A percentile compares a stretch with the other conserved stretches of the same genome.
Conservation (phyloP, 2,888 invertebrate species). For the Sarcophaga caerulescens region DNA sequence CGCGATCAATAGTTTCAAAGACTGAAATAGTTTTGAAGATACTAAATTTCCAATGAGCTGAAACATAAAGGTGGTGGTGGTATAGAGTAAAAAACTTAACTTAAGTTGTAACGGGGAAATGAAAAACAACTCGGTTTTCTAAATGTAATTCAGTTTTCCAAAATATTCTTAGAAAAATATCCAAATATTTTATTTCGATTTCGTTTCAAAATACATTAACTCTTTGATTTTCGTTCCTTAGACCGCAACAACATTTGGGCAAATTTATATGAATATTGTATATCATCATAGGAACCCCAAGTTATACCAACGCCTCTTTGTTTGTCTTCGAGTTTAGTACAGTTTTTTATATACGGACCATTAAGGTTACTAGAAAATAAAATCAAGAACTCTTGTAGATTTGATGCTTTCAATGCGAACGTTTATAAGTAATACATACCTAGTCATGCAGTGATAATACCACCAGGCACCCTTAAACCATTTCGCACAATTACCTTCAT, state of each 20-base stretch:
- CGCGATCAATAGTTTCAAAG: too few species aligned
- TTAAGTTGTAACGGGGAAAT: too few species aligned
- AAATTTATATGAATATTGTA: conserved; percentile 37
- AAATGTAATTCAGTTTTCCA: too few species aligned
- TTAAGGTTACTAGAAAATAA: conserved; percentile 43
- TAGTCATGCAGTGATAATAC: conserved; percentile 55
- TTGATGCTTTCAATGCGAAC: not conserved
- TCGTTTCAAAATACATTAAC: too few species aligned
- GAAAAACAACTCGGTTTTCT: too few species aligned
- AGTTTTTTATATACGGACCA: conserved; percentile 32
- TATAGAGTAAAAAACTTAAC: too few species aligned
- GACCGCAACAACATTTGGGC: conserved; percentile 47
- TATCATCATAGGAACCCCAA: conserved; percentile 51
- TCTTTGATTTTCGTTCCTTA: not conserved
- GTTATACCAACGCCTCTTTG: conserved; percentile 55
- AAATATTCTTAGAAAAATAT: too few species aligned
- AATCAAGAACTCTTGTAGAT: not conserved
- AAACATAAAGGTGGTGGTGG: too few species aligned
- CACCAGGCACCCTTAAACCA: conserved; percentile 63
- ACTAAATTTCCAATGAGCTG: too few species aligned
- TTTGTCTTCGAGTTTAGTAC: not conserved
- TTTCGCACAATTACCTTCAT: conserved; percentile 52
- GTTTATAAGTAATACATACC: not conserved
- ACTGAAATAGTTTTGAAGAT: too few species aligned
- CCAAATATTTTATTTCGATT: too few species aligned